phyloP scores from a whole-genome alignment of 2,113 vertebrate genomes.

The Takifugu bimaculatus region DNA sequence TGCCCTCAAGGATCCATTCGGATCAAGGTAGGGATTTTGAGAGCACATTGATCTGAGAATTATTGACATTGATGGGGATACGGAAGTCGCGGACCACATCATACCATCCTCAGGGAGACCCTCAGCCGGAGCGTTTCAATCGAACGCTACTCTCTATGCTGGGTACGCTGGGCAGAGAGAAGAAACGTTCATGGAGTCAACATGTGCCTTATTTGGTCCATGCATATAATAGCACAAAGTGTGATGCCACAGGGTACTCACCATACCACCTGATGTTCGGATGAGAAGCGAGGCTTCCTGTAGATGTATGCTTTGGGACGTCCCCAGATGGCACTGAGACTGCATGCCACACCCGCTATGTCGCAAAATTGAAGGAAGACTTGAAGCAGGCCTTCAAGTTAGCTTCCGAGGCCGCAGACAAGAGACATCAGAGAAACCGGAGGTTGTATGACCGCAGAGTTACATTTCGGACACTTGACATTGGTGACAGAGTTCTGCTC shows the following conservation, averaged over 20 bases:
- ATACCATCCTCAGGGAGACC: conserved; percentile 7
- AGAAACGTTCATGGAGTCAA: conserved; percentile 3
- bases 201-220: neutral
- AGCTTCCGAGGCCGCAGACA: neutral
- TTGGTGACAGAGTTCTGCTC: neutral
- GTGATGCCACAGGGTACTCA: conserved; percentile 4
- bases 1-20: neutral
- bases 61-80: neutral
- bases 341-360: neutral
- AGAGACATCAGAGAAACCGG: neutral
- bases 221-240: conserved; percentile 1
- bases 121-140: conserved; percentile 11
- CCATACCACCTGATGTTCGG: neutral
- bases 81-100: neutral
- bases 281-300: no score
- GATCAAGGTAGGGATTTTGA: neutral
- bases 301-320: no score
- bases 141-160: neutral
- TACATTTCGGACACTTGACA: neutral
- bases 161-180: neutral
- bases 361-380: neutral
- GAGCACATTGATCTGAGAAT: neutral
- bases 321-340: no score
- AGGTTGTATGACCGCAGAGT: neutral
- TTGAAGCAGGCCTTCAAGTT: neutral